Percentiles rank a stretch among this genome's conserved stretches.
These are phyloP conservation scores for Peribatodes rhomboidaria DNA, from an alignment of 2,888 invertebrate genomes.

Conservation along the genomic window DNA sequence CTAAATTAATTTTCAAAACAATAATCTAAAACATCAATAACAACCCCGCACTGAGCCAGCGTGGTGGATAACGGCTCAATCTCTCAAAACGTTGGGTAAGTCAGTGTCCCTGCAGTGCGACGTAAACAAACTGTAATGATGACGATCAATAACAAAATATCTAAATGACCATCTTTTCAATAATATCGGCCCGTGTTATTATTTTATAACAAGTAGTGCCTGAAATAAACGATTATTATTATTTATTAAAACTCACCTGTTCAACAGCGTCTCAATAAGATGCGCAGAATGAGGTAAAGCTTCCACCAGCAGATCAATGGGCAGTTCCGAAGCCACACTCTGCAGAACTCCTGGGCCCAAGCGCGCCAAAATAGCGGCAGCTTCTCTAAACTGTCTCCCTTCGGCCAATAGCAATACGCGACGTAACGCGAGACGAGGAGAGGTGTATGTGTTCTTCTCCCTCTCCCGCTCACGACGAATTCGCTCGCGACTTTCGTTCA, in stretches of 20 bases:
- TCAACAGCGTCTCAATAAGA: slow-evolving; percentile 93
- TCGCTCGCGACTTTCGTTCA: slow-evolving; percentile 91
- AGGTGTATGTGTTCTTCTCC: slow-evolving; percentile 87
- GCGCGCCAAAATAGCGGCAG: slow-evolving; percentile 93
- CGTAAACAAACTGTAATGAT: no score
- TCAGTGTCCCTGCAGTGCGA: no score
- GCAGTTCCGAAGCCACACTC: slow-evolving; percentile 91
- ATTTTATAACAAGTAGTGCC: no score
- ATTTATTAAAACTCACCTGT: slow-evolving; percentile 80
- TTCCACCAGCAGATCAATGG: slow-evolving; percentile 95
- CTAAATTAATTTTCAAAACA: no score
- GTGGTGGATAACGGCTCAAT: no score
- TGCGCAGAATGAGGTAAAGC: slow-evolving; percentile 95
- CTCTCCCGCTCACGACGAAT: slow-evolving; percentile 88
- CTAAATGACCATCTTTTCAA: no score
- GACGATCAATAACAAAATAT: no score
- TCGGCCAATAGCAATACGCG: slow-evolving; percentile 93
- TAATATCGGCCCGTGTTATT: no score
- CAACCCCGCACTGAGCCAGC: no score
- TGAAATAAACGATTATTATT: background rate
- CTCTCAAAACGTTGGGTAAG: no score
- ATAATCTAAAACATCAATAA: no score
- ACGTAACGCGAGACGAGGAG: slow-evolving; percentile 89
- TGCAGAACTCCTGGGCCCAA: slow-evolving; percentile 93
- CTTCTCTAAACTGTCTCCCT: slow-evolving; percentile 95